A percentile compares a stretch with the other conserved stretches of the same genome.
phyloP scores from a whole-genome alignment of 2,888 invertebrate genomes.

The Listrodromus nycthemerus region DNA sequence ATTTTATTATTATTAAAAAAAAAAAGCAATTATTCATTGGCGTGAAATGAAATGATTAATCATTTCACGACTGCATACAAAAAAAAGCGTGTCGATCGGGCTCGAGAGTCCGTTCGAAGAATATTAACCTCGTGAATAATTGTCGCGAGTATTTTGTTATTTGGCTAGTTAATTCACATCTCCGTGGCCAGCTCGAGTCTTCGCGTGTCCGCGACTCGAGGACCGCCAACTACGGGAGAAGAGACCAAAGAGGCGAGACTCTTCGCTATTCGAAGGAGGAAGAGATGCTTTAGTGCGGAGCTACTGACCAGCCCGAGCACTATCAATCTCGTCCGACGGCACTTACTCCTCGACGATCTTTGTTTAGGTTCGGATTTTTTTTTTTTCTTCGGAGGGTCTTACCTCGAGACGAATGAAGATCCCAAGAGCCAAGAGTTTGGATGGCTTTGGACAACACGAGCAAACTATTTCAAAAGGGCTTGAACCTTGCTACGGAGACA shows the following conservation, averaged over 20 bases:
- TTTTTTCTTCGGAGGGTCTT: conserved; percentile 5
- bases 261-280: conserved; percentile 19
- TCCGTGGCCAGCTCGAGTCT: conserved; percentile 22
- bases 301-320: neutral
- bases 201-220: neutral
- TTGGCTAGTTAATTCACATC: conserved; percentile 42
- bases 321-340: neutral
- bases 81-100: neutral
- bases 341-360: conserved; percentile 36
- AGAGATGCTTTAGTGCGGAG: conserved; percentile 7
- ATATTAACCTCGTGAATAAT: conserved; percentile 42
- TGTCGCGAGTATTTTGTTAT: conserved; percentile 41
- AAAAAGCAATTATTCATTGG: neutral
- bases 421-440: conserved; percentile 38
- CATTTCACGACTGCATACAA: neutral
- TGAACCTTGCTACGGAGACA: neutral
- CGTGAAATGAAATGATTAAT: neutral
- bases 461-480: conserved; percentile 49
- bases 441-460: conserved; percentile 41
- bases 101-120: conserved; percentile 6
- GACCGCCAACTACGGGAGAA: neutral
- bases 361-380: conserved; percentile 50
- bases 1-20: neutral
- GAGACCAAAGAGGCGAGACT: neutral
- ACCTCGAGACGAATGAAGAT: conserved; percentile 9